Base-by-base conservation (phyloP, 2,113 vertebrate species). In the Melospiza georgiana region DNA sequence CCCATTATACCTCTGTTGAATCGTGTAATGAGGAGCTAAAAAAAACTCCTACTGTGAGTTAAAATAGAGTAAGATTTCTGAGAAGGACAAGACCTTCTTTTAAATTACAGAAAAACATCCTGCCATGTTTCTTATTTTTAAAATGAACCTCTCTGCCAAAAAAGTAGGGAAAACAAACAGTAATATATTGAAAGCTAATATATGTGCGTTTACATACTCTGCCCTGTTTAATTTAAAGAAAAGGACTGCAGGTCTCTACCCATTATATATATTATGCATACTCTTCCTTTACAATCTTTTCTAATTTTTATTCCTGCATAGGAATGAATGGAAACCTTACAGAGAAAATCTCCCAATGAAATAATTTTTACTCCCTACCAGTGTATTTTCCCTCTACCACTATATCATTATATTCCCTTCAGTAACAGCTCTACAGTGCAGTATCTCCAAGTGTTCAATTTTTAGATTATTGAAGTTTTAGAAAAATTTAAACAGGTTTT, bases 341-440 rank as follows among this genome's bases (percentile, higher is more conserved):
- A 75, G n/a, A 68, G 30, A 75, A 91, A 75, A 55, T 54, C 43
- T 83, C 41, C 23, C 67, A 81, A 31, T 43, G 14, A 90, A 79
- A 69, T 33, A 13, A 23, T 48, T 74, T 39, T 87, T 93, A 46
- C 59, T 81, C 48, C 73, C 33, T 75, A 8, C 10, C 35, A 43
- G 7, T 48, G 10, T 71, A n/a, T 59, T 69, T 92, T 92, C 52
- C 39, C 21, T 89, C 44, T 82, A 17, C 9, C 16, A 39, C 5
- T 39, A 2, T 52, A 33, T 37, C 27, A 12, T 24, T 77, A 30
- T 59, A 8, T 65, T 67, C 8, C 28, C 12, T 68, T 75, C 59
- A 2, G 1, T 67, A 78, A 59, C 15, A 74, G 16, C 21, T 77
- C 35, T 74, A 54, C 1, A 2, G 19, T 0, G 0, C 30, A 52